Base-by-base conservation (phyloP, 2,888 invertebrate genomes). In the Thera obeliscata region DNA sequence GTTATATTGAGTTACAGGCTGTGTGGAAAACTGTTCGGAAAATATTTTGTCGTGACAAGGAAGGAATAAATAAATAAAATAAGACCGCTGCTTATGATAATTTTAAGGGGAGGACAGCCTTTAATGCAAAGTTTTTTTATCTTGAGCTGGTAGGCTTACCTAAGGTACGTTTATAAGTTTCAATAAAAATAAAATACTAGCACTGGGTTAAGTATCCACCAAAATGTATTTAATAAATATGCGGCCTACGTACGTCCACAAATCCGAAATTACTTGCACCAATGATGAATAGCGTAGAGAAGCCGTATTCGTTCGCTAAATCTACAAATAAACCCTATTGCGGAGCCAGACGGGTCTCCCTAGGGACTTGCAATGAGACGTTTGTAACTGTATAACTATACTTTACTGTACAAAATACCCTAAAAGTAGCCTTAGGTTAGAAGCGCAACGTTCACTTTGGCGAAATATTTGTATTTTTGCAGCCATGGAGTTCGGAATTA, bases 21-120 rank as follows among this genome's bases (percentile, higher is more conserved):
- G 92, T 91, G 87, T 90, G 87, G 85, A 89, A 93, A 93, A 93
- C 92, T 89, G 92, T 90, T 85, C 91, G 84, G 86, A 91, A 93
- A 93, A 93, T 93, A 93, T 93, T 93, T 93, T 89, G 88, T 83
- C 87, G 85, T 85, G 87, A 92, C 92, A 91, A 91, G 91, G 85
- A 86, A 88, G 89, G 91, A 88, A 90, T 91, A 41, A 3, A 9
- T 52, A 33, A 52, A 52, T 12, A 49, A 49, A 49, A 49, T 90
- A 87, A 80, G 78, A 61, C 41, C 66, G 64, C 67, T 62, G 63
- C 60, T 70, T 64, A 69, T 64, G 56, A 64, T 73, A 64, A 71
- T 74, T n/a, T 74, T 67, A 38, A 38, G 3, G 6, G 3, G 38
- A 38, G 38, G 3, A 38, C 3, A 38, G 38, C 3, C 3, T 38